phyloP scores from a whole-genome alignment of 1,140 invertebrate genomes.

The Achatina immaculata region DNA sequence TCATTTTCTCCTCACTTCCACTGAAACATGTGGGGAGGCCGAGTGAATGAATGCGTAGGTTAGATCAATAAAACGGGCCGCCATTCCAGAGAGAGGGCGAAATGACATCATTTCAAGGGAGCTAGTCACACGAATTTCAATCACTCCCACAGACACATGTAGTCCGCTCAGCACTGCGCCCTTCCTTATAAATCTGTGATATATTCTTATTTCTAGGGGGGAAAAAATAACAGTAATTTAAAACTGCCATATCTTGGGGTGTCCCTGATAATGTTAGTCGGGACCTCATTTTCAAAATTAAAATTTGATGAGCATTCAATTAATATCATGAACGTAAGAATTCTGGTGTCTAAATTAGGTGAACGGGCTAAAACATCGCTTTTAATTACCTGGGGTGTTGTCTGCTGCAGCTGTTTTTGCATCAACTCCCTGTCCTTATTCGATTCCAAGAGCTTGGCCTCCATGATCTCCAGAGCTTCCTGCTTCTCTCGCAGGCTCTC shows the following conservation, averaged over 20 bases:
- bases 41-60: constrained; percentile 1
- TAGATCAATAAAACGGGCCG: constrained; percentile 28
- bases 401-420: constrained; percentile 92
- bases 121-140: constrained; percentile 31
- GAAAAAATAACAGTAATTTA: too few relatives aligned
- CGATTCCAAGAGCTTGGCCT: constrained; percentile 87
- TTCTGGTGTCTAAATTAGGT: too few relatives aligned
- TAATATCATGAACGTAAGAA: background rate
- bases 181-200: background rate
- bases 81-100: constrained; percentile 43
- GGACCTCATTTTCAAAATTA: background rate
- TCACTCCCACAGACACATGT: background rate
- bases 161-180: background rate
- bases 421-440: constrained; percentile 96
- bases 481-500: constrained; percentile 96
- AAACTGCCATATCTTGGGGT: too few relatives aligned
- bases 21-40: background rate
- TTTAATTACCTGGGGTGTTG: constrained; percentile 92
- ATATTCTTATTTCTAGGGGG: background rate
- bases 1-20: too few relatives aligned
- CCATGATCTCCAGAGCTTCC: constrained; percentile 87
- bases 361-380: background rate
- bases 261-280: too few relatives aligned
- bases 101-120: constrained; percentile 47
- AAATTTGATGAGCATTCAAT: background rate